Evolutionary conservation across 2,113 vertebrate species (phyloP).

Genomic region (Zapus hudsonius): DNA sequence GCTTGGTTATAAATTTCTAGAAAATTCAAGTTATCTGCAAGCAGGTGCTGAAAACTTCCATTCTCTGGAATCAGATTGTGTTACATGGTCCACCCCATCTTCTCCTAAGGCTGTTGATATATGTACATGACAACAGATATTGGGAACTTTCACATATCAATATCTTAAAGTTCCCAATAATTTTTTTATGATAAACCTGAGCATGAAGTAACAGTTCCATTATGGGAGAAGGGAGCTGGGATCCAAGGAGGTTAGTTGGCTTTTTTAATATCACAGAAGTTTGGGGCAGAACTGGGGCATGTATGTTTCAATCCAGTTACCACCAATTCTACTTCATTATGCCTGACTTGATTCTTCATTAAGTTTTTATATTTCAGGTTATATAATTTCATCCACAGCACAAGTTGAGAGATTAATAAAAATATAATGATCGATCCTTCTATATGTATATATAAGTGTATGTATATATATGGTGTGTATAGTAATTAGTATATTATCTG

Average conservation of each 20-base stretch:
- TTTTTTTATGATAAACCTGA: background rate
- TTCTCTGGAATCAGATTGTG: background rate
- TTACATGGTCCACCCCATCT: background rate
- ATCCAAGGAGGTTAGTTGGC: slow-evolving; percentile 59
- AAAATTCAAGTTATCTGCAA: background rate
- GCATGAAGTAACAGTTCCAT: background rate
- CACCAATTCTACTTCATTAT: slow-evolving; percentile 53
- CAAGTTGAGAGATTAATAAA: slow-evolving; percentile 69
- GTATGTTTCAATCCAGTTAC: slow-evolving; percentile 57
- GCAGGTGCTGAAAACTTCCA: background rate
- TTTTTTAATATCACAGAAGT: slow-evolving; percentile 34
- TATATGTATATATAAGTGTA: no score
- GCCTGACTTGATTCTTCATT: slow-evolving; percentile 57
- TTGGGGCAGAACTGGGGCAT: background rate
- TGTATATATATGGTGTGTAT: no score
- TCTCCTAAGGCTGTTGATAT: background rate
- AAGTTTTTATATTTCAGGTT: slow-evolving; percentile 58
- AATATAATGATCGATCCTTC: slow-evolving; percentile 14
- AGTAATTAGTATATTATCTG: slow-evolving; percentile 15
- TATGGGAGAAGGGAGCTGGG: background rate
- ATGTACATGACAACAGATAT: background rate
- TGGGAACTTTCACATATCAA: no score
- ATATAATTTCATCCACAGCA: slow-evolving; percentile 58
- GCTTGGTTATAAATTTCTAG: background rate
- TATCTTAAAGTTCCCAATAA: no score